Conservation (phyloP, 2,113 vertebrate genomes). For the Perca fluviatilis region DNA sequence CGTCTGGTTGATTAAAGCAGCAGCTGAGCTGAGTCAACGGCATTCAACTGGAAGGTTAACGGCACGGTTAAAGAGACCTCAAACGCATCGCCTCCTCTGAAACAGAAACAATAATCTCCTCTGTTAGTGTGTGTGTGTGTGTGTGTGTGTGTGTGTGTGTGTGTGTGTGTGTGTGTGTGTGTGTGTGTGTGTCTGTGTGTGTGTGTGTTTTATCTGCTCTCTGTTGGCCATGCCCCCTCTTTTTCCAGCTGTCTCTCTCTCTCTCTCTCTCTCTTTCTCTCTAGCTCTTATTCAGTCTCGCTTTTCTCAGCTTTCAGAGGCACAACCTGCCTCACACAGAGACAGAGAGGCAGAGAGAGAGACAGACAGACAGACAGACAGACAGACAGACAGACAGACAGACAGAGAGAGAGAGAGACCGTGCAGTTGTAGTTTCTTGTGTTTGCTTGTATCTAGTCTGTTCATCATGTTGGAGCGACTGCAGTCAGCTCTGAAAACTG, state of each 20-base stretch:
- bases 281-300: constrained; percentile 23
- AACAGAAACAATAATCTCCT: constrained; percentile 45
- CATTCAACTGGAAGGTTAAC: constrained; percentile 23
- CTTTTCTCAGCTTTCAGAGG: constrained; percentile 6
- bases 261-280: constrained; percentile 12
- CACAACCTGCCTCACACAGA: constrained; percentile 5
- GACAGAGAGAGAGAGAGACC: not conserved
- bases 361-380: not conserved
- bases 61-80: not conserved
- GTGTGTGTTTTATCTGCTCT: constrained; percentile 33
- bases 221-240: constrained; percentile 36
- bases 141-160: constrained; percentile 18
- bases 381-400: not conserved
- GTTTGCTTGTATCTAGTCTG: constrained; percentile 14
- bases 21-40: constrained; percentile 25
- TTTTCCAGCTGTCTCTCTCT: constrained; percentile 11
- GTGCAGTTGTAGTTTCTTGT: not conserved
- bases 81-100: constrained; percentile 10
- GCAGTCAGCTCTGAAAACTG: constrained; percentile 73
- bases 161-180: constrained; percentile 7
- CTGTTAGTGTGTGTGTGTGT: constrained; percentile 15
- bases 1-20: constrained; percentile 26
- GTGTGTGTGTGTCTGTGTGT: constrained; percentile 18
- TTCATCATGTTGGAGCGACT: constrained; percentile 76
- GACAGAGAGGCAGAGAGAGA: not conserved